Evolutionary conservation across 2,888 invertebrate species (phyloP), one percentile per base, ranked within the genome.

Genomic region (Galeopsomyia nigrocyanea): DNA sequence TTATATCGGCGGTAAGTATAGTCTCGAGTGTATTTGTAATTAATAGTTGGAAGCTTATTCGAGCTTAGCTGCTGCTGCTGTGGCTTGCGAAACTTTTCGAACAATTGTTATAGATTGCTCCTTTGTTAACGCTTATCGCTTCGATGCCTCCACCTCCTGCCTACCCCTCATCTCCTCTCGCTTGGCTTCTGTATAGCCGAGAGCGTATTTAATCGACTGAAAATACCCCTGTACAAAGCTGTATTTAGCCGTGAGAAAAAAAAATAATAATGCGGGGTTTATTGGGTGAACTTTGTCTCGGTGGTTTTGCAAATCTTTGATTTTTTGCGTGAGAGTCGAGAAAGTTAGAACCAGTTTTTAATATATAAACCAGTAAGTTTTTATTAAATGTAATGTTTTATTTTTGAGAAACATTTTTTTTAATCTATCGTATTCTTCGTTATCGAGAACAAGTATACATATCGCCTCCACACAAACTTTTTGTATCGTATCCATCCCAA

Each of bases 71-170:
- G 5, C 26, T 26, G 39, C 10, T 7, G 7, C 39, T 39, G 10
- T 39, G 65, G 65, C 67, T 71, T 63, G 50, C 17, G 60, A 72
- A 77, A 77, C 77, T 77, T 77, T 76, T 75, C 70, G 71, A 74
- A 78, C 78, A 77, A 78, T 77, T 71, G 72, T 77, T 78, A 68
- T 74, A 75, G 76, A 77, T 77, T 75, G 77, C 68, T 75, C 73
- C 77, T 72, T 78, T 77, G 78, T 77, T 75, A 72, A 74, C 66
- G 77, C 77, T 74, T 74, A 70, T 74, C 73, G 70, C 73, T 70
- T 70, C 66, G 47, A 63, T 67, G 67, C 66, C 17, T 67, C 57
- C 62, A n/a, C 66, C 17, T 67, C 57, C 62, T 67, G 67, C 66
- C 17, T 67, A 53, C 62, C 5, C 26, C 26, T 5, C 26, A 26